Percentiles rank a stretch among this genome's conserved stretches.
These are phyloP conservation scores for Congeria kusceri DNA, from an alignment of 2,888 invertebrate species.

Conservation along the genomic window DNA sequence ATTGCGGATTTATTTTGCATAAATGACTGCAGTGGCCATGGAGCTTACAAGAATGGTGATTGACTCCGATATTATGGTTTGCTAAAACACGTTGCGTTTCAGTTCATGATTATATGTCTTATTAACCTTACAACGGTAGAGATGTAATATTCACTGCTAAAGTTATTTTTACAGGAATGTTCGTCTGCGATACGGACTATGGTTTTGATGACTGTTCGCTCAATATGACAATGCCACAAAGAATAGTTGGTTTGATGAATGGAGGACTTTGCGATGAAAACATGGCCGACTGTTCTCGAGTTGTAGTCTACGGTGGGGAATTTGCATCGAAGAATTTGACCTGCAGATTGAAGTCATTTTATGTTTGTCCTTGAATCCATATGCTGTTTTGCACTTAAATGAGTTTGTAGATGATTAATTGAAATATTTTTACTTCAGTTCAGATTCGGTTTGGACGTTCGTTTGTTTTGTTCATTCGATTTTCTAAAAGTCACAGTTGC, in stretches of 20 bases:
- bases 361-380: too few relatives aligned
- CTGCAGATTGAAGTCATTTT: slow-evolving; percentile 22
- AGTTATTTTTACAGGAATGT: slow-evolving; percentile 8
- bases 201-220: slow-evolving; percentile 26
- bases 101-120: too few relatives aligned
- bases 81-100: too few relatives aligned
- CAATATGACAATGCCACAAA: slow-evolving; percentile 16
- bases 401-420: too few relatives aligned
- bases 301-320: slow-evolving; percentile 25
- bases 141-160: too few relatives aligned
- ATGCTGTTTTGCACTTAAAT: too few relatives aligned
- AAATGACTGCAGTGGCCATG: slow-evolving; percentile 27
- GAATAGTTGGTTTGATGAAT: slow-evolving; percentile 12
- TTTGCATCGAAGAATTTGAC: slow-evolving; percentile 31
- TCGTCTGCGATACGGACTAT: not conserved
- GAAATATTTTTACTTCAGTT: too few relatives aligned
- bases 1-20: slow-evolving; percentile 3
- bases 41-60: slow-evolving; percentile 23
- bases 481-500: too few relatives aligned
- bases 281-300: slow-evolving; percentile 13
- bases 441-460: too few relatives aligned
- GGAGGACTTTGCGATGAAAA: slow-evolving; percentile 23
- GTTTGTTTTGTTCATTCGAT: too few relatives aligned
- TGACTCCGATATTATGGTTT: too few relatives aligned
- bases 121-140: too few relatives aligned